Base-by-base conservation (phyloP, 2,888 invertebrate genomes). In the Cantharis nigra region DNA sequence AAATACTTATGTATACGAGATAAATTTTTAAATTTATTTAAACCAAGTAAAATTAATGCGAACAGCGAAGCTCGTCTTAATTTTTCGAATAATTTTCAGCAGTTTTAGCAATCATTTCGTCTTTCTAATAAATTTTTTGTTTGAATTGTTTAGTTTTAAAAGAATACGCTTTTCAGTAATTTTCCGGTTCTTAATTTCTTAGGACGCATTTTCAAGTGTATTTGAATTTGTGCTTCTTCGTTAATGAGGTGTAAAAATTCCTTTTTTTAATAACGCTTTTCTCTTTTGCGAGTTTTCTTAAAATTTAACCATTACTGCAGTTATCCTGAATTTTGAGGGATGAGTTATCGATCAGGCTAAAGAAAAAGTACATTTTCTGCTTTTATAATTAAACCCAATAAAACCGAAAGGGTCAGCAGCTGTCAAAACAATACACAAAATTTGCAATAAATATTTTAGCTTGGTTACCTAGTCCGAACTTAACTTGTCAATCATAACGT, bases 201-300 rank as follows among this genome's bases (percentile, higher is more conserved):
- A 67, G 65, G 26, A 67, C 65, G 65, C 26, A 67, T 67, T 67
- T 67, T 67, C 65, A 26, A 67, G 65, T 67, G 26, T 67, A 67
- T 67, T 67, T 67, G 65, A 67, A 67, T 67, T 67, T 67, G 65
- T 67, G 65, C 65, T 67, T 67, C 26, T 67, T 67, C 65, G 65
- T 67, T 67, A 67, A 67, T 67, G 65, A 67, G 65, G 65, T 67
- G 65, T 67, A 67, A 67, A 67, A 67, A 67, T 67, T 67, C 65
- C 26, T 67, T 67, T 67, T 67, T 67, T 64, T 64, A 64, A 67
- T 67, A 67, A 67, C 26, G 26, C 13, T 20, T 26, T 65, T 64
- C 64, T 64, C 18, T 67, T 67, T 67, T 14, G 18, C 65, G 65
- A 67, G n/a, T 67, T 67, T 67, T 18, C 26, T 23, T 67, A 23